Conservation (phyloP, 92 coral and sea anemone genomes). For the Meandrina meandrites region DNA sequence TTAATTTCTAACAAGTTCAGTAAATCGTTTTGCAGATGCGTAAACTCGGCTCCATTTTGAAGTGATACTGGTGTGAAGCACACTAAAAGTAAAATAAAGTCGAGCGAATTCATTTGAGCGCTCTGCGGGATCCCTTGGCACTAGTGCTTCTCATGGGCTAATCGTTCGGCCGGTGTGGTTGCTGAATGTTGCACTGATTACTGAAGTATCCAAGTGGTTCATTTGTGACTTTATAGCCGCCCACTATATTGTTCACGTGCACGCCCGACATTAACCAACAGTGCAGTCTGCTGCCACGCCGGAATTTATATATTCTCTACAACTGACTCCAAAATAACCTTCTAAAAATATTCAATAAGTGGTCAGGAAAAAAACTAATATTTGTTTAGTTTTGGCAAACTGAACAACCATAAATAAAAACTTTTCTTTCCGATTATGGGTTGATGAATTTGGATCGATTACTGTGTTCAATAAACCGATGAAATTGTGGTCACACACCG, state of each 20-base stretch:
- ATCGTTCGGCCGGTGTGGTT: conserved; percentile 17
- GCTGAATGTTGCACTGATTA: conserved; percentile 27
- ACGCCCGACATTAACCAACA: conserved; percentile 46
- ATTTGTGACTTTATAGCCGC: conserved; percentile 49
- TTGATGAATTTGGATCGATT: conserved; percentile 10
- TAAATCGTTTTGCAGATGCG: conserved; percentile 71
- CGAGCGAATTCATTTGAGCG: conserved; percentile 56
- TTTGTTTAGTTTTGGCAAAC: conserved; percentile 21
- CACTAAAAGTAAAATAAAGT: conserved; percentile 63
- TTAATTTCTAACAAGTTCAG: conserved; percentile 78
- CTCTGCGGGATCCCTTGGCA: conserved; percentile 62
- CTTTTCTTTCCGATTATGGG: not conserved
- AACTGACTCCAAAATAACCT: conserved; percentile 10
- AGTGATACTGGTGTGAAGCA: conserved; percentile 59
- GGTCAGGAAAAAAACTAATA: conserved; percentile 17
- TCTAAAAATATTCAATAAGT: conserved; percentile 32
- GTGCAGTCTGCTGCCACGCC: conserved; percentile 50
- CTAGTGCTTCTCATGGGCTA: conserved; percentile 27
- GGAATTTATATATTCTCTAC: conserved; percentile 32
- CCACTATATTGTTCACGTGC: conserved; percentile 58
- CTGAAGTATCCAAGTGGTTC: conserved; percentile 45
- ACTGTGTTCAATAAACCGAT: conserved; percentile 32
- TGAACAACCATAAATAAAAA: conserved; percentile 9
- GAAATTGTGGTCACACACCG: conserved; percentile 49
- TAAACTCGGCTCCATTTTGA: conserved; percentile 45